Conservation (phyloP, 2,113 vertebrate genomes). For the Peromyscus polionotus region DNA sequence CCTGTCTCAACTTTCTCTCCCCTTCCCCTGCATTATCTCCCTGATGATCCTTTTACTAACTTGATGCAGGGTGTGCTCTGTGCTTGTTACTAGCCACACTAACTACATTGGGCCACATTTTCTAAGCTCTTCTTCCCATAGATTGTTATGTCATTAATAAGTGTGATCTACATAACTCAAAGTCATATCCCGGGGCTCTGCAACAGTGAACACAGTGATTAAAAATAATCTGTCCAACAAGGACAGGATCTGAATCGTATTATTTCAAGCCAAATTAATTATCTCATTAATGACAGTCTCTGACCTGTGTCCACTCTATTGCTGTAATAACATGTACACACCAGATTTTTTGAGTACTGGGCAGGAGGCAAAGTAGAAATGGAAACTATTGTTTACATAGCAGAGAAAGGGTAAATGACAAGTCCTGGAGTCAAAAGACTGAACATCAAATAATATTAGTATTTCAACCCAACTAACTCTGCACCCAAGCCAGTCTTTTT, state of each 20-base stretch:
- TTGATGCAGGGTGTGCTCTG: neutral
- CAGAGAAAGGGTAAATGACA: neutral
- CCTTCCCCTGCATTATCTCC: slow-evolving; percentile 4
- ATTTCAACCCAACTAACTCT: neutral
- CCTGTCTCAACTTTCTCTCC: slow-evolving; percentile 38
- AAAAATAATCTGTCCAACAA: slow-evolving; percentile 63
- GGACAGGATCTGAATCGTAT: slow-evolving; percentile 50
- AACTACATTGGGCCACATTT: slow-evolving; percentile 22
- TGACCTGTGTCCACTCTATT: slow-evolving; percentile 60
- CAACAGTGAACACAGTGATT: slow-evolving; percentile 53
- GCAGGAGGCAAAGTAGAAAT: neutral
- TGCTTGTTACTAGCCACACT: slow-evolving; percentile 35
- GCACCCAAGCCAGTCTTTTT: neutral
- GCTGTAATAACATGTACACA: slow-evolving; percentile 7
- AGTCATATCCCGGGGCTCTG: slow-evolving; percentile 53
- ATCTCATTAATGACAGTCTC: slow-evolving; percentile 54
- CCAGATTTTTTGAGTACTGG: neutral
- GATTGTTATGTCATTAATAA: slow-evolving; percentile 58
- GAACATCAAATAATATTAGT: neutral
- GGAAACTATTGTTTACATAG: neutral
- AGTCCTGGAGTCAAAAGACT: slow-evolving; percentile 14
- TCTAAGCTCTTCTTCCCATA: slow-evolving; percentile 48
- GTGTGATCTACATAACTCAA: slow-evolving; percentile 53
- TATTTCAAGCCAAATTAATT: slow-evolving; percentile 74
- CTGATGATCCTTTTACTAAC: slow-evolving; percentile 54